These are phyloP conservation scores for Omphaloscelis lunosa DNA, from an alignment of 2,888 invertebrate genomes.

Conservation along the genomic window DNA sequence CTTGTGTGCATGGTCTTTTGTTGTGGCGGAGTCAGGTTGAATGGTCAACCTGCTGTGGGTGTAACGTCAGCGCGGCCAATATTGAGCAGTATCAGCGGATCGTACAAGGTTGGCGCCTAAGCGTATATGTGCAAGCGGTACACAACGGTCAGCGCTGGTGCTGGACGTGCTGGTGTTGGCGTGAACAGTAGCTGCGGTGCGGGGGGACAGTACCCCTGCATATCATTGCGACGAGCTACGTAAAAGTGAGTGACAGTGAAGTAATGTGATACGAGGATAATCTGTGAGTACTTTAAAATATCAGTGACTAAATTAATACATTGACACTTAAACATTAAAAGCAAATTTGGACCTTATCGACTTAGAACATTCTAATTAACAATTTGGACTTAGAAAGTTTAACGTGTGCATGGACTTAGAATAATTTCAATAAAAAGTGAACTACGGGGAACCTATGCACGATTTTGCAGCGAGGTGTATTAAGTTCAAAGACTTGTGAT, in stretches of 20 bases:
- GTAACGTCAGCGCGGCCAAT: neutral
- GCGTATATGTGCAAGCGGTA: constrained; percentile 1
- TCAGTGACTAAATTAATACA: no score
- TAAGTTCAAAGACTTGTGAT: no score
- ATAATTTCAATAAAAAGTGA: no score
- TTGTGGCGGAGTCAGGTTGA: neutral
- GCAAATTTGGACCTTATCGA: no score
- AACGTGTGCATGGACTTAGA: no score
- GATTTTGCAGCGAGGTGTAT: no score
- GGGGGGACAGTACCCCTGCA: constrained; percentile 2
- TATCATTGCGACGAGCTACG: constrained; percentile 12
- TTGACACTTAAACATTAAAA: no score
- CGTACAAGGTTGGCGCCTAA: neutral
- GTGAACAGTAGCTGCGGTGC: constrained; percentile 14
- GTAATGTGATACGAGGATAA: neutral
- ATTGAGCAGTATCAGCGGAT: neutral
- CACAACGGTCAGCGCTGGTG: constrained; percentile 2
- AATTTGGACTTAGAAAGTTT: no score
- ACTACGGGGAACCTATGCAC: no score
- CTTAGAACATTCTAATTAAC: no score
- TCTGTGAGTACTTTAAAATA: no score
- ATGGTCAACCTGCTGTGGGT: no score
- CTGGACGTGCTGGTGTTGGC: neutral
- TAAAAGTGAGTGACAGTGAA: constrained; percentile 17
- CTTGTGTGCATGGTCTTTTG: neutral